A percentile compares a stretch with the other conserved stretches of the same genome.
Conservation (phyloP, 2,113 vertebrate species). For the Pangasianodon hypophthalmus region DNA sequence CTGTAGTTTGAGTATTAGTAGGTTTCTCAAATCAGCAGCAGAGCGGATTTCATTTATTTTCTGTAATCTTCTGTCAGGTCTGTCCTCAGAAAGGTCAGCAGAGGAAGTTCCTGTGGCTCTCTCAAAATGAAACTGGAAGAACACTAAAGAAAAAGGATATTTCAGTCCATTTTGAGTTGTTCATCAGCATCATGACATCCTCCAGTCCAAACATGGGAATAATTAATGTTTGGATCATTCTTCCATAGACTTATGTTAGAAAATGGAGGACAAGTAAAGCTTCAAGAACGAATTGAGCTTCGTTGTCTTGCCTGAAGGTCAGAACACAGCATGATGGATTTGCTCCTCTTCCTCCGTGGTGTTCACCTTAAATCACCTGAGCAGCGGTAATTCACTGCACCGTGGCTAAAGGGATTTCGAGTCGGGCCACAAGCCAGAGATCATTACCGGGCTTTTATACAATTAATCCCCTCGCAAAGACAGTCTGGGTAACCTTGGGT, state of each 20-base stretch:
- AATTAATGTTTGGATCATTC: background rate
- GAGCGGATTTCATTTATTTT: background rate
- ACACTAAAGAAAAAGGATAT: background rate
- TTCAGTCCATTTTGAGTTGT: too few relatives aligned
- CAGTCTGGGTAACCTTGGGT: conserved; percentile 67
- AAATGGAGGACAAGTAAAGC: background rate
- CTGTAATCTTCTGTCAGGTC: background rate
- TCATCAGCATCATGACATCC: background rate
- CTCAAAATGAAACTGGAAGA: background rate
- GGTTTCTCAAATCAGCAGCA: too few relatives aligned
- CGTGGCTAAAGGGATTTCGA: conserved; percentile 72
- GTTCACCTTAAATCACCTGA: conserved; percentile 43
- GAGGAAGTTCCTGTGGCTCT: too few relatives aligned
- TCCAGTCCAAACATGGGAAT: background rate
- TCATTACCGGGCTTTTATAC: conserved; percentile 75
- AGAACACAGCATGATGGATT: conserved; percentile 27
- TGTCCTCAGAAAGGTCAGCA: background rate
- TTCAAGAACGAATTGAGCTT: background rate
- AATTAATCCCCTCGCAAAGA: conserved; percentile 73
- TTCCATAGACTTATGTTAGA: background rate
- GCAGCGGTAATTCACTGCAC: conserved; percentile 49
- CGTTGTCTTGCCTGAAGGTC: conserved; percentile 15
- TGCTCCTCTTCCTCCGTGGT: conserved; percentile 20
- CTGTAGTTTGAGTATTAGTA: too few relatives aligned
- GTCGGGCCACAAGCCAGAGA: conserved; percentile 67